phyloP scores from a whole-genome alignment of 2,113 vertebrate genomes.

The Paramisgurnus dabryanus region DNA sequence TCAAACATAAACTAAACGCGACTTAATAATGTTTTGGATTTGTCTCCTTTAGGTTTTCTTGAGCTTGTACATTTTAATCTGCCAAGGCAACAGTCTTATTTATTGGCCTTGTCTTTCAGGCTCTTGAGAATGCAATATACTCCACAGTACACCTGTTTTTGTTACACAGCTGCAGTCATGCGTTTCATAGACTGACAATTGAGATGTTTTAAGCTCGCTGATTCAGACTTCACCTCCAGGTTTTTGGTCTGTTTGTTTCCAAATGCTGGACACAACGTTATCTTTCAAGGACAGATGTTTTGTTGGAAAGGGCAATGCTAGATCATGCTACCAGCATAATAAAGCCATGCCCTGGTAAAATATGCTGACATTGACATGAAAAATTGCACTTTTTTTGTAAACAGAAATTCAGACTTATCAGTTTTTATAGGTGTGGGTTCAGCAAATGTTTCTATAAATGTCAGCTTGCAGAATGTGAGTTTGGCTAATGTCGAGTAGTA shows the following conservation, averaged over 20 bases:
- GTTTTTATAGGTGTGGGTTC: too few relatives aligned
- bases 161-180: conserved; percentile 32
- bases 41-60: not conserved
- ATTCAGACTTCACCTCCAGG: not conserved
- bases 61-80: not conserved
- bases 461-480: not conserved
- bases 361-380: not conserved
- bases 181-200: conserved; percentile 27
- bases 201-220: not conserved
- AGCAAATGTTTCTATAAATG: not conserved
- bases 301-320: not conserved
- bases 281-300: conserved; percentile 20
- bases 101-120: conserved; percentile 41
- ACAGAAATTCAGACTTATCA: not conserved
- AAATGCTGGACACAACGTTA: not conserved
- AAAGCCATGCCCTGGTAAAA: not conserved
- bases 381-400: not conserved
- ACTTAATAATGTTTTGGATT: not conserved
- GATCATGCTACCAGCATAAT: not conserved
- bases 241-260: not conserved
- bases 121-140: conserved; percentile 47
- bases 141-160: conserved; percentile 55
- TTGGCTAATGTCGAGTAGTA: not conserved
- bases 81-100: conserved; percentile 28
- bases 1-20: not conserved